Evolutionary conservation across 2,113 vertebrate genomes (phyloP).

Genomic region (Ctenodactylus gundi): DNA sequence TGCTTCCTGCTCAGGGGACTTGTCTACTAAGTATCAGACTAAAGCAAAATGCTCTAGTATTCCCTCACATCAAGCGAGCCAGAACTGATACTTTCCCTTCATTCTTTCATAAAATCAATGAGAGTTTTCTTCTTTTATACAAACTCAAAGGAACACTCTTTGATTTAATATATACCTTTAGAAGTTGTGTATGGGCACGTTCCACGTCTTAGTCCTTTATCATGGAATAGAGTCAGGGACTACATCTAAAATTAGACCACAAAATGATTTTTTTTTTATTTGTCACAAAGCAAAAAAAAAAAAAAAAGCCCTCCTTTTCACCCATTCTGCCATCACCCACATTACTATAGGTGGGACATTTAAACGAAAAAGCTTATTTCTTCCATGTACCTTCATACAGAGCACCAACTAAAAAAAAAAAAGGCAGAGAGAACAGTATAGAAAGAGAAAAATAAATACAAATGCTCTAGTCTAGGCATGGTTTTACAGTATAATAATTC

Average conservation of each 20-base stretch:
- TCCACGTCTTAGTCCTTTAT: constrained; percentile 77
- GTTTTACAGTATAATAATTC: neutral
- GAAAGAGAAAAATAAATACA: neutral
- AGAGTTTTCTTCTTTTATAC: constrained; percentile 69
- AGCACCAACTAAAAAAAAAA: neutral
- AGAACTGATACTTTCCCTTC: constrained; percentile 31
- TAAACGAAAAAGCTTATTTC: constrained; percentile 59
- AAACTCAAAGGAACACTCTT: constrained; percentile 75
- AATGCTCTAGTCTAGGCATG: neutral
- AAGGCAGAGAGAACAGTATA: neutral
- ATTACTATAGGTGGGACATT: constrained; percentile 58
- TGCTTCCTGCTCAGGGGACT: constrained; percentile 66
- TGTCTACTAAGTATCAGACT: constrained; percentile 72
- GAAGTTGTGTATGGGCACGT: constrained; percentile 78
- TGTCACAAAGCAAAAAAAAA: constrained; percentile 73
- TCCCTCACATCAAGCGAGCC: constrained; percentile 54
- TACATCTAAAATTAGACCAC: constrained; percentile 81
- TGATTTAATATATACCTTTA: constrained; percentile 76
- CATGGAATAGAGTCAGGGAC: constrained; percentile 79
- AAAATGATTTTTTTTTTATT: constrained; percentile 82
- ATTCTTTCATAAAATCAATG: constrained; percentile 70
- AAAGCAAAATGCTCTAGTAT: constrained; percentile 63
- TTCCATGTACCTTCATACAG: neutral
- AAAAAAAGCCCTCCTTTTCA: constrained; percentile 72
- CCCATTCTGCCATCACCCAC: constrained; percentile 45